Evolutionary conservation across 2,113 vertebrate species (phyloP).

Genomic region (Hassar affinis): DNA sequence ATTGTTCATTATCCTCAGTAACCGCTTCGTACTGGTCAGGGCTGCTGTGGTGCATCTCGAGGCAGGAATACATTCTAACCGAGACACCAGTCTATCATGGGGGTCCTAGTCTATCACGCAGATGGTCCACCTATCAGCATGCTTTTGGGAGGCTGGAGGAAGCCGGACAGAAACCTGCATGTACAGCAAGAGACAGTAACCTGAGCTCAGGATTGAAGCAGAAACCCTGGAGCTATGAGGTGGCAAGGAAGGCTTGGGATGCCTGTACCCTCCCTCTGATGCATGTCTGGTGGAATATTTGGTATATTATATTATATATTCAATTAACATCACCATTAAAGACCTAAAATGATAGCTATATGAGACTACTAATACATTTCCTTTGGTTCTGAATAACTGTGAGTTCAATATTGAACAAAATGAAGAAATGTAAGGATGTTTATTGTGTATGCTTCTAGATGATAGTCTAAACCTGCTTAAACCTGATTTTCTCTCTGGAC

Average conservation of each 20-base stretch:
- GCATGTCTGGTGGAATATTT: neutral
- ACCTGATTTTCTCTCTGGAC: neutral
- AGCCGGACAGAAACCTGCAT: neutral
- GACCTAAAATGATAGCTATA: neutral
- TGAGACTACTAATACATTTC: neutral
- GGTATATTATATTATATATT: neutral
- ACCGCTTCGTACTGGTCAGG: neutral
- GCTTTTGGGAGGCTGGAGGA: neutral
- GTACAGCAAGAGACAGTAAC: neutral
- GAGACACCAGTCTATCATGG: neutral
- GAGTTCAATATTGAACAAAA: neutral
- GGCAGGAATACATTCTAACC: neutral
- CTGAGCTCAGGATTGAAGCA: neutral
- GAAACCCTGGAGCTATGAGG: neutral
- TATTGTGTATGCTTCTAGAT: neutral
- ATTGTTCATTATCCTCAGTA: neutral
- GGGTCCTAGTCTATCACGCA: neutral
- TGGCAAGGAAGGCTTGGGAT: neutral
- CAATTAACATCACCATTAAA: neutral
- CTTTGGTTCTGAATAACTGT: neutral
- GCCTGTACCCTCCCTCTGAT: neutral
- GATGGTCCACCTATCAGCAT: neutral
- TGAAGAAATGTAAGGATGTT: neutral
- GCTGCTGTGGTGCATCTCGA: no score
- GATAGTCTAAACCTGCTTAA: neutral